Conservation (phyloP, 2,113 vertebrate genomes). For the Pogona vitticeps region DNA sequence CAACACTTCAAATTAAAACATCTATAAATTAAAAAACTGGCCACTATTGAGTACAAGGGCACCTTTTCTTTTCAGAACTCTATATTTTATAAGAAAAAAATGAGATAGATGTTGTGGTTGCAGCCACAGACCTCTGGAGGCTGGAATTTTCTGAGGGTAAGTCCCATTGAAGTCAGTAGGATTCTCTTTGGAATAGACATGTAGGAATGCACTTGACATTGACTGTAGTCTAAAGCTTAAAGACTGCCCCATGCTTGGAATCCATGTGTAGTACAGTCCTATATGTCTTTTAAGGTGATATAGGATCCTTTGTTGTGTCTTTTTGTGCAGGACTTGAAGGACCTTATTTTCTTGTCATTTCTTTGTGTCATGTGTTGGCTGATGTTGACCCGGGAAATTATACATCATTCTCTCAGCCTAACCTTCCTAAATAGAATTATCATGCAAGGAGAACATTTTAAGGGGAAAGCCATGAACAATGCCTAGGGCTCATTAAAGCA, state of each 20-base stretch:
- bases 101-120: not conserved
- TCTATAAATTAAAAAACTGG: too few relatives aligned
- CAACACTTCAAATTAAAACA: too few relatives aligned
- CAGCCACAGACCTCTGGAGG: too few relatives aligned
- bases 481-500: not conserved
- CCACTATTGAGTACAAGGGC: too few relatives aligned
- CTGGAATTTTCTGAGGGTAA: not conserved
- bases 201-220: too few relatives aligned
- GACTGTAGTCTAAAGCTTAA: too few relatives aligned
- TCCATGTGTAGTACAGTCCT: too few relatives aligned
- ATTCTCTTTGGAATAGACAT: not conserved
- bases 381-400: not conserved
- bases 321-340: not conserved
- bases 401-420: not conserved
- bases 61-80: too few relatives aligned
- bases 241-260: too few relatives aligned
- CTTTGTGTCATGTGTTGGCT: not conserved
- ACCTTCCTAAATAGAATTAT: not conserved
- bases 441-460: not conserved
- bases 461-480: not conserved
- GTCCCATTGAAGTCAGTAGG: not conserved
- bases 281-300: too few relatives aligned
- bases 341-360: not conserved
- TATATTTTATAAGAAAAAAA: not conserved
- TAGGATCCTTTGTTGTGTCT: not conserved